Conservation (phyloP, 2,888 invertebrate genomes). For the Meandrusa payeni region DNA sequence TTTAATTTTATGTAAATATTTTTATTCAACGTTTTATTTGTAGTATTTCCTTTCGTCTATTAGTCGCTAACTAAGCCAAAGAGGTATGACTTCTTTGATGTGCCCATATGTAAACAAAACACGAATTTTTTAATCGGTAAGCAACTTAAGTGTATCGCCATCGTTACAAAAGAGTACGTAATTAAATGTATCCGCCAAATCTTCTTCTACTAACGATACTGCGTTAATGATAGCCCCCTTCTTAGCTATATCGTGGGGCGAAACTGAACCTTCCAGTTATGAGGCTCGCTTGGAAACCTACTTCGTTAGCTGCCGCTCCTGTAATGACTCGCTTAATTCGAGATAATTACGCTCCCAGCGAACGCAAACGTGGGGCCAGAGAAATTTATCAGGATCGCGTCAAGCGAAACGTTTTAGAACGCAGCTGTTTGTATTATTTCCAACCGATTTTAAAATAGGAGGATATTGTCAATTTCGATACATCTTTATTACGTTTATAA, state of each 20-base stretch:
- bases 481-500: too few species aligned
- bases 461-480: too few species aligned
- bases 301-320: constrained; percentile 63
- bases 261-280: constrained; percentile 72
- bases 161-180: constrained; percentile 41
- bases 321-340: constrained; percentile 74
- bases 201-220: constrained; percentile 51
- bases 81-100: too few species aligned
- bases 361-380: constrained; percentile 57
- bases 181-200: constrained; percentile 55
- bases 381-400: constrained; percentile 57
- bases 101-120: too few species aligned
- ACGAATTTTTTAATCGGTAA: too few species aligned
- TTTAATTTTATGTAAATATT: too few species aligned
- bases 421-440: too few species aligned
- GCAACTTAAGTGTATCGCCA: constrained; percentile 39
- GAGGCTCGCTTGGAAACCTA: constrained; percentile 47
- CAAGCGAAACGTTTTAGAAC: constrained; percentile 29
- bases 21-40: too few species aligned
- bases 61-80: too few species aligned
- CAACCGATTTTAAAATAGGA: too few species aligned
- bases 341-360: constrained; percentile 67
- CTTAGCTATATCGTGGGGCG: constrained; percentile 50
- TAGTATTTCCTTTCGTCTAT: too few species aligned
- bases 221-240: constrained; percentile 53